Conservation (phyloP, 2,888 invertebrate genomes). For the Euclidia mi region DNA sequence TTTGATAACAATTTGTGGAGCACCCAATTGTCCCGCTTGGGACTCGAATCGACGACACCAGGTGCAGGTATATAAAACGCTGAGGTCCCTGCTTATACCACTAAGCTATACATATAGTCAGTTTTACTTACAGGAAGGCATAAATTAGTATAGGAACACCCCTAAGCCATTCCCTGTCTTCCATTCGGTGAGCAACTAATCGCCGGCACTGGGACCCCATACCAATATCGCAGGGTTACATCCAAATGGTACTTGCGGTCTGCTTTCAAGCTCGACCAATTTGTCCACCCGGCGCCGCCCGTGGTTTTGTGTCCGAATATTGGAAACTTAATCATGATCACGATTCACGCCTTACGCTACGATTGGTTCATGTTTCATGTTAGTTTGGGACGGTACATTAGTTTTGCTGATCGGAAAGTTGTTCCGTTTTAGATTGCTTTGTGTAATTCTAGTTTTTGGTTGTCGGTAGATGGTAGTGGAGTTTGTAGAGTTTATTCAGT, state of each 20-base stretch:
- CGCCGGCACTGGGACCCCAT: slow-evolving; percentile 26
- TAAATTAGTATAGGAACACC: background rate
- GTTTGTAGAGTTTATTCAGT: too few species aligned
- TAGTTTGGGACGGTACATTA: slow-evolving; percentile 28
- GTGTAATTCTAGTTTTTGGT: slow-evolving; percentile 8
- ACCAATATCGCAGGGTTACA: slow-evolving; percentile 41
- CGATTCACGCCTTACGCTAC: slow-evolving; percentile 33
- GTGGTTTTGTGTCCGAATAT: slow-evolving; percentile 52
- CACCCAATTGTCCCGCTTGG: too few species aligned
- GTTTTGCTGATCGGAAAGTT: slow-evolving; percentile 34
- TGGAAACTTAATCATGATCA: slow-evolving; percentile 60
- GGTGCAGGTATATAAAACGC: too few species aligned
- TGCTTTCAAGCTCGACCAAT: slow-evolving; percentile 47
- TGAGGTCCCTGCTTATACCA: too few species aligned
- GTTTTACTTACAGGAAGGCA: too few species aligned
- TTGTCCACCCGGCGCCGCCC: slow-evolving; percentile 37
- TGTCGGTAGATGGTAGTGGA: too few species aligned
- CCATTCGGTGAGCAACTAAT: background rate
- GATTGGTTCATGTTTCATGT: slow-evolving; percentile 35
- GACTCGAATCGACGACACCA: too few species aligned
- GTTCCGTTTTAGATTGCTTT: slow-evolving; percentile 12
- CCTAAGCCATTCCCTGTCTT: too few species aligned
- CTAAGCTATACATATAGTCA: too few species aligned
- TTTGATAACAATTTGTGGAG: too few species aligned
- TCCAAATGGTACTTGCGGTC: slow-evolving; percentile 54